These are phyloP conservation scores for Entomyzon cyanotis DNA, from an alignment of 2,113 vertebrate genomes.

Conservation along the genomic window DNA sequence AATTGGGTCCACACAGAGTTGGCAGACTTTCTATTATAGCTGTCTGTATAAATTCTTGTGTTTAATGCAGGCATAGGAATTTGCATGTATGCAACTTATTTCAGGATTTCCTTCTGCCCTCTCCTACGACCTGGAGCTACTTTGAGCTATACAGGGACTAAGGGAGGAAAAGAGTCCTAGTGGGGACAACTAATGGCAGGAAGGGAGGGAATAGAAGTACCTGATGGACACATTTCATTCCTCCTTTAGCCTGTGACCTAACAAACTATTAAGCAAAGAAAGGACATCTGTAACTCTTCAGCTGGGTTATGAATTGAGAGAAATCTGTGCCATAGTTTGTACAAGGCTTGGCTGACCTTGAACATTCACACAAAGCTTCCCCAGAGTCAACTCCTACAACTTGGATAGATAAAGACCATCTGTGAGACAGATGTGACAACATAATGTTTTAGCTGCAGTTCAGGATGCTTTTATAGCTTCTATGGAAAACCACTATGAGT, in stretches of 20 bases:
- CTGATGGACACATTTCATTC: slow-evolving; percentile 18
- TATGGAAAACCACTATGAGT: neutral
- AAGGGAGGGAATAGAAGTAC: slow-evolving; percentile 33
- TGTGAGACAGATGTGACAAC: neutral
- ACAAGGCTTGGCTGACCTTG: neutral
- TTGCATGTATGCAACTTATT: neutral
- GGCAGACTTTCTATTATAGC: neutral
- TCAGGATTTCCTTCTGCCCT: slow-evolving; percentile 60
- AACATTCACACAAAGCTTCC: neutral
- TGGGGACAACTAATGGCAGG: slow-evolving; percentile 29
- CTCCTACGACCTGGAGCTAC: slow-evolving; percentile 30
- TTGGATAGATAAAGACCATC: neutral
- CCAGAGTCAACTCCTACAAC: neutral
- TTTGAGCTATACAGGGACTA: slow-evolving; percentile 6
- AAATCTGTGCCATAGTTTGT: neutral
- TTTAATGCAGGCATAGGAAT: neutral
- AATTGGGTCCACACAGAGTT: neutral
- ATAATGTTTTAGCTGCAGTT: neutral
- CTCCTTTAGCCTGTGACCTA: slow-evolving; percentile 18
- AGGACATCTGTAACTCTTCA: neutral
- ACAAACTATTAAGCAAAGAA: neutral
- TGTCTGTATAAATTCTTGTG: neutral
- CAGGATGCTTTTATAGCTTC: neutral
- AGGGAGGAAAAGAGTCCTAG: slow-evolving; percentile 34
- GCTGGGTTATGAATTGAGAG: neutral